These are phyloP conservation scores for Zeus faber DNA, from an alignment of 2,113 vertebrate species.

Conservation along the genomic window DNA sequence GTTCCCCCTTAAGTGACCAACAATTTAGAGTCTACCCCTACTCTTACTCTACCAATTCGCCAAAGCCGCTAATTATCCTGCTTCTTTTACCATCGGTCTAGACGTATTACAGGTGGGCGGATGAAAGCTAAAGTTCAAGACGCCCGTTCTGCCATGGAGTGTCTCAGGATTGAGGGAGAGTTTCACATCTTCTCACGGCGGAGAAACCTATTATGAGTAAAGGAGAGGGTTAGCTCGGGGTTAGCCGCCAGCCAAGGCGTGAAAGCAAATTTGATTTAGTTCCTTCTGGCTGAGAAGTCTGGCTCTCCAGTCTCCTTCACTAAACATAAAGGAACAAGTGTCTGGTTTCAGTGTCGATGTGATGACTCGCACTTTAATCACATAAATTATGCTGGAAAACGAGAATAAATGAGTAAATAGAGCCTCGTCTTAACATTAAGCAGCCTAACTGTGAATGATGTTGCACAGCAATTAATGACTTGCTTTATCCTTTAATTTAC, in stretches of 20 bases:
- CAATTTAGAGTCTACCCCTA: conserved; percentile 15
- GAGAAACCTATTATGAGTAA: not conserved
- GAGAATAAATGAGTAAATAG: conserved; percentile 8
- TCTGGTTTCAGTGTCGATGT: conserved; percentile 19
- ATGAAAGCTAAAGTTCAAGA: conserved; percentile 49
- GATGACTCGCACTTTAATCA: conserved; percentile 3
- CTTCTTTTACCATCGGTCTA: conserved; percentile 48
- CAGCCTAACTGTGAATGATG: not conserved
- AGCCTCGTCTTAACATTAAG: not conserved
- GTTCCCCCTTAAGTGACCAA: conserved; percentile 33
- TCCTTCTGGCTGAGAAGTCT: conserved; percentile 34
- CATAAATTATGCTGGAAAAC: not conserved
- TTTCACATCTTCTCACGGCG: conserved; percentile 10
- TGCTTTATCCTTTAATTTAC: too few relatives aligned
- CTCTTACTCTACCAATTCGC: too few relatives aligned
- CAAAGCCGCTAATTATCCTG: conserved; percentile 43
- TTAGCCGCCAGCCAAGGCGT: conserved; percentile 29
- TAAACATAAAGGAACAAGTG: conserved; percentile 48
- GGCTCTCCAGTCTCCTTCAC: conserved; percentile 16
- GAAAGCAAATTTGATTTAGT: conserved; percentile 56
- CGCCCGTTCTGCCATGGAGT: conserved; percentile 16
- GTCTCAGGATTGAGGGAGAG: conserved; percentile 41
- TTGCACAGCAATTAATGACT: too few relatives aligned
- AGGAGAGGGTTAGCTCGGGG: too few relatives aligned
- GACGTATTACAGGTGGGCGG: conserved; percentile 43